These are phyloP conservation scores for Orestias chungarensis DNA, from an alignment of 2,797 vertebrate genomes.

Conservation along the genomic window DNA sequence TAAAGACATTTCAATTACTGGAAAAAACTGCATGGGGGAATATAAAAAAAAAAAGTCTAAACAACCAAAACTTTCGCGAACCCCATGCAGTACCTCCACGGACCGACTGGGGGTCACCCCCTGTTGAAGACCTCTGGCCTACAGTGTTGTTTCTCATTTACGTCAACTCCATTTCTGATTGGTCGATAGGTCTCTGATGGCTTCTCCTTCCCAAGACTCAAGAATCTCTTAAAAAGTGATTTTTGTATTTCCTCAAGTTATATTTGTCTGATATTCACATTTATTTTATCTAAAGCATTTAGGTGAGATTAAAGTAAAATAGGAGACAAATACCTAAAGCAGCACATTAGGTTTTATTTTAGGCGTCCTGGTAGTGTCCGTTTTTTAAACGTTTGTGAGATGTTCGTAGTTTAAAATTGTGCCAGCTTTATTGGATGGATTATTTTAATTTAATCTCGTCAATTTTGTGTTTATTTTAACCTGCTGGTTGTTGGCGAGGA, in stretches of 20 bases:
- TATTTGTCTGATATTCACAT: not conserved
- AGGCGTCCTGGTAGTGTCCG: not conserved
- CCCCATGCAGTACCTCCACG: no score
- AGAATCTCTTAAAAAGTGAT: not conserved
- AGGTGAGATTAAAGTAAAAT: not conserved
- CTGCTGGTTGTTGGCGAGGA: not conserved
- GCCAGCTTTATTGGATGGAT: not conserved
- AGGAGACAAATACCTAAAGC: not conserved
- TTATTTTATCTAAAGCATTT: not conserved
- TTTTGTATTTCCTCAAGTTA: not conserved
- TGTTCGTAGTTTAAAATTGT: not conserved
- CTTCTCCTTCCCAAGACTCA: no score
- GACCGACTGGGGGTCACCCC: no score
- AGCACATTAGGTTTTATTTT: not conserved
- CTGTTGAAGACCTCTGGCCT: no score
- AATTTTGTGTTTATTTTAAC: constrained; percentile 16
- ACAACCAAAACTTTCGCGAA: no score
- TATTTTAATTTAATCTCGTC: not conserved
- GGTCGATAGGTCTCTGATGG: no score
- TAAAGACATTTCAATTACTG: no score
- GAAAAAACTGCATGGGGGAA: no score
- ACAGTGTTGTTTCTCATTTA: no score
- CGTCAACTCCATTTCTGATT: no score
- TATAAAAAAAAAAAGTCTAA: no score
- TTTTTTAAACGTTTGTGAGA: no score